These are phyloP conservation scores for Drosophila tripunctata DNA, from an alignment of 2,888 invertebrate genomes.

Conservation along the genomic window DNA sequence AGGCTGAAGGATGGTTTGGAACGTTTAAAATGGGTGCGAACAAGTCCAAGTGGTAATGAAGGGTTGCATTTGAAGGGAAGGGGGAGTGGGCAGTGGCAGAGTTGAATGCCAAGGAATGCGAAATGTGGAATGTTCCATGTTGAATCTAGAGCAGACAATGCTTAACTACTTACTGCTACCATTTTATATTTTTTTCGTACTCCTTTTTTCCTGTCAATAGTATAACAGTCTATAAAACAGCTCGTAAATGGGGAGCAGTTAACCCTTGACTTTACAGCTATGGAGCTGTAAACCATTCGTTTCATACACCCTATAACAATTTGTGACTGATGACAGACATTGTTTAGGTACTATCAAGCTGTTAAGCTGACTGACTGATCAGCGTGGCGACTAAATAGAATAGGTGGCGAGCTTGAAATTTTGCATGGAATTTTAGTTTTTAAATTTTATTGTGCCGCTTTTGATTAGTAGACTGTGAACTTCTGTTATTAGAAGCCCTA, in stretches of 20 bases:
- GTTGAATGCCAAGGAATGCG: constrained; percentile 7
- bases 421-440: too few relatives aligned
- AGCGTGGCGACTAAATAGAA: too few relatives aligned
- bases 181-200: neutral
- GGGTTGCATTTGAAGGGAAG: constrained; percentile 40
- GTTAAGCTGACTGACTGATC: too few relatives aligned
- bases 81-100: too few relatives aligned
- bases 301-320: too few relatives aligned
- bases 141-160: constrained; percentile 37
- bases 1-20: too few relatives aligned
- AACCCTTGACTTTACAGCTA: constrained; percentile 50
- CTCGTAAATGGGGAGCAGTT: constrained; percentile 59
- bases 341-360: too few relatives aligned
- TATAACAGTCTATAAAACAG: constrained; percentile 68
- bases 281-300: constrained; percentile 38
- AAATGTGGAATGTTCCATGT: neutral
- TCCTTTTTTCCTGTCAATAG: constrained; percentile 20
- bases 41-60: constrained; percentile 45
- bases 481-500: too few relatives aligned
- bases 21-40: constrained; percentile 60
- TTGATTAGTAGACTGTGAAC: too few relatives aligned
- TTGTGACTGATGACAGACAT: too few relatives aligned
- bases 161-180: constrained; percentile 33
- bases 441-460: too few relatives aligned
- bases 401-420: too few relatives aligned